phyloP scores from a whole-genome alignment of 23 tunicate species.

The Styela clava region DNA sequence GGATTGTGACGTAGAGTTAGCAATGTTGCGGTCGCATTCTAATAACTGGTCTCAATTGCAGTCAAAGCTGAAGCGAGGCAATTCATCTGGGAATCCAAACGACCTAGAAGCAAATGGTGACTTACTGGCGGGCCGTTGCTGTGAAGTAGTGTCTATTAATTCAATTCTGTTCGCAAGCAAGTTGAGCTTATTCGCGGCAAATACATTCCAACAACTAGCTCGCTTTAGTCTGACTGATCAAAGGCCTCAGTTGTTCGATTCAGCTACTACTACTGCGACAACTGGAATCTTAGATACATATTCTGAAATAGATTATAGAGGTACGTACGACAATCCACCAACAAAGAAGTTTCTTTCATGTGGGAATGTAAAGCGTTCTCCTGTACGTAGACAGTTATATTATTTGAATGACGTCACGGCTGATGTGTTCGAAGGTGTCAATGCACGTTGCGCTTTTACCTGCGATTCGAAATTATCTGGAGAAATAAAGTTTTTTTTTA shows the following conservation, averaged over 20 bases:
- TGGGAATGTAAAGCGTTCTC: no score
- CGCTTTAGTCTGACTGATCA: background rate
- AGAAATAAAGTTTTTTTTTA: no score
- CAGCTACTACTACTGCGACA: background rate
- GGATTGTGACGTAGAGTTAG: background rate
- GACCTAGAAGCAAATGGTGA: background rate
- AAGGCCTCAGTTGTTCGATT: background rate
- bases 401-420: no score
- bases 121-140: background rate
- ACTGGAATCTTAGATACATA: background rate
- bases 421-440: no score
- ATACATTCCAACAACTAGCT: background rate
- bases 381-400: no score
- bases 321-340: background rate
- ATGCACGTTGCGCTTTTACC: no score
- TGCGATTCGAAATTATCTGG: no score
- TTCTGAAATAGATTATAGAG: background rate
- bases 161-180: background rate
- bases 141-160: background rate
- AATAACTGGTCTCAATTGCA: background rate
- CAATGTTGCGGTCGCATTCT: background rate
- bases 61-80: background rate
- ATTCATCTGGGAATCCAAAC: background rate
- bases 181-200: background rate
- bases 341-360: background rate